Evolutionary conservation across 2,888 invertebrate species (phyloP).

Genomic region (Papilio gigon): DNA sequence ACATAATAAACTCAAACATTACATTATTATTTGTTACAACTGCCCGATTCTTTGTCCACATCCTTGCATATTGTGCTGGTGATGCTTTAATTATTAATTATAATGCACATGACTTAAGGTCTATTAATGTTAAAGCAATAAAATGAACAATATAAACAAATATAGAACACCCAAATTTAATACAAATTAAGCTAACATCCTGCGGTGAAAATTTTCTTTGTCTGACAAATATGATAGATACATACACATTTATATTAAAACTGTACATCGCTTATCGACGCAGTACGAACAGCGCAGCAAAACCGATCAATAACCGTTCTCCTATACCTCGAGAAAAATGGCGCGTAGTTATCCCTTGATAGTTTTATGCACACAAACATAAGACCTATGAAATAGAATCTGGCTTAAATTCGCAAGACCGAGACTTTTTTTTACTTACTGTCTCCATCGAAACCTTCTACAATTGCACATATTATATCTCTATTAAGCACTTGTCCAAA

Average conservation of each 20-base stretch:
- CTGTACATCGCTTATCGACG: conserved; percentile 26
- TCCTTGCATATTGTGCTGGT: too few species aligned
- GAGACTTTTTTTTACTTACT: conserved; percentile 58
- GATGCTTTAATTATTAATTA: too few species aligned
- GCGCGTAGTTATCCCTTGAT: conserved; percentile 44
- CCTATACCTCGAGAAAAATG: conserved; percentile 39
- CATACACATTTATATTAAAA: not conserved
- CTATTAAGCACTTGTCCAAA: conserved; percentile 62
- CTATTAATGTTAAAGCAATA: not conserved
- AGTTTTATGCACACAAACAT: conserved; percentile 25
- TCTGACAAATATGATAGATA: not conserved
- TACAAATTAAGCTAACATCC: not conserved
- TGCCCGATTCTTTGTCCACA: too few species aligned
- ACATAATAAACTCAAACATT: too few species aligned
- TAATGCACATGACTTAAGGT: not conserved
- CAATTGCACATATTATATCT: conserved; percentile 64
- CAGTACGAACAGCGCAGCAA: conserved; percentile 29
- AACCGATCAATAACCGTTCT: conserved; percentile 35
- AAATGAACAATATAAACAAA: too few species aligned
- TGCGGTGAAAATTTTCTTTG: not conserved
- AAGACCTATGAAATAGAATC: conserved; percentile 8
- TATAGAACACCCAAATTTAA: not conserved
- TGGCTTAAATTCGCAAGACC: not conserved
- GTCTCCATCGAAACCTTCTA: conserved; percentile 69
- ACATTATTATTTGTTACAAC: too few species aligned